Percentiles rank a stretch among this genome's conserved stretches.
These are phyloP conservation scores for Tamandua tetradactyla DNA, from an alignment of 2,797 vertebrate species.

Conservation along the genomic window DNA sequence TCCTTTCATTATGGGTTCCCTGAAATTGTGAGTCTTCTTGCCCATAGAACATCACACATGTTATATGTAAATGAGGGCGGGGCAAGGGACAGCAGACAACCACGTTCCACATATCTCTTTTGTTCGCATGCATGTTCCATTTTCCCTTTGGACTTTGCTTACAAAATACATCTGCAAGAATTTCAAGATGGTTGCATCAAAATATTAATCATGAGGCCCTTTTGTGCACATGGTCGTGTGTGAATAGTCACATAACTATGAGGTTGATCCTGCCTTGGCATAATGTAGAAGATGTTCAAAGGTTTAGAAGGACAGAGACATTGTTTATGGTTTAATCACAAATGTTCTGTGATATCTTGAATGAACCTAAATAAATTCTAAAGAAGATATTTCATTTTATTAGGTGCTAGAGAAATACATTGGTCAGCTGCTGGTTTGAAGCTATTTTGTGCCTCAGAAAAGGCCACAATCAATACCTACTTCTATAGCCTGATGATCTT, in stretches of 20 bases:
- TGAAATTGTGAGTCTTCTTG: neutral
- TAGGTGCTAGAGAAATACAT: neutral
- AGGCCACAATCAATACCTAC: too few species aligned
- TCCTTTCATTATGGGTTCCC: neutral
- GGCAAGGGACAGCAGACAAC: neutral
- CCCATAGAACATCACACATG: neutral
- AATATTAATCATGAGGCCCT: neutral
- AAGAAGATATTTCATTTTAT: neutral
- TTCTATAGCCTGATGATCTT: neutral
- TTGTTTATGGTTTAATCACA: neutral
- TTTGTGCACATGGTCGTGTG: too few species aligned
- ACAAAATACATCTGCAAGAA: neutral
- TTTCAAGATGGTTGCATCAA: neutral
- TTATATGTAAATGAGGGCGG: neutral
- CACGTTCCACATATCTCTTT: neutral
- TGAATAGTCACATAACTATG: neutral
- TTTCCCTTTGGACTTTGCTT: neutral
- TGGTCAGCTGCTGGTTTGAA: too few species aligned
- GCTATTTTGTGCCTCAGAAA: too few species aligned
- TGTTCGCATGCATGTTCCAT: neutral
- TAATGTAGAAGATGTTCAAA: neutral
- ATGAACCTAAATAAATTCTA: neutral
- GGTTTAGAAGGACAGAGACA: neutral
- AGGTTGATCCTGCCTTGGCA: neutral
- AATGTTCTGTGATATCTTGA: neutral